Percentiles rank a stretch among this genome's conserved stretches.
These are phyloP conservation scores for Psittacula derbiana DNA, from an alignment of 2,797 vertebrate genomes.

Conservation along the genomic window DNA sequence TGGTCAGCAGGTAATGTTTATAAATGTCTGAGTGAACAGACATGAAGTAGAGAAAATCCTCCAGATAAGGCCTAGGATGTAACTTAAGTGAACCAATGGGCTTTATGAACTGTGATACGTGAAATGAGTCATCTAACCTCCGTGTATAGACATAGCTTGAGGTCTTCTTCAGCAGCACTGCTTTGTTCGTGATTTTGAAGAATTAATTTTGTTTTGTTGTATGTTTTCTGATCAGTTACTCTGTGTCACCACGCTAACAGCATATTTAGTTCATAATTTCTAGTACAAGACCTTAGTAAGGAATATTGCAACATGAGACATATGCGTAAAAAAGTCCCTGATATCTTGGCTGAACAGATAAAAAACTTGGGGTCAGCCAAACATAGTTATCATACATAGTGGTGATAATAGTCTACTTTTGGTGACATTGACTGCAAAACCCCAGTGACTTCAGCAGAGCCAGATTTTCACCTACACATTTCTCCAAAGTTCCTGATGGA, in stretches of 20 bases:
- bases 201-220: neutral
- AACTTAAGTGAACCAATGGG: neutral
- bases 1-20: neutral
- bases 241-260: neutral
- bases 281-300: neutral
- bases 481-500: neutral
- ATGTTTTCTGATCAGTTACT: neutral
- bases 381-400: neutral
- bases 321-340: neutral
- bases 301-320: neutral
- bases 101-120: neutral
- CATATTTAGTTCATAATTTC: neutral
- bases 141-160: fast-evolving
- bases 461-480: conserved; percentile 27
- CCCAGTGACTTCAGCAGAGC: neutral
- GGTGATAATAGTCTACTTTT: neutral
- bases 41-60: neutral
- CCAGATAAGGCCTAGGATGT: neutral
- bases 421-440: neutral
- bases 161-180: neutral
- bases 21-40: neutral
- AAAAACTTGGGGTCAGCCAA: neutral
- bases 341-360: neutral
- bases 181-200: neutral
- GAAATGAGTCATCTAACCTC: neutral